phyloP scores from a whole-genome alignment of 2,888 invertebrate genomes.

The Apantesis nais region DNA sequence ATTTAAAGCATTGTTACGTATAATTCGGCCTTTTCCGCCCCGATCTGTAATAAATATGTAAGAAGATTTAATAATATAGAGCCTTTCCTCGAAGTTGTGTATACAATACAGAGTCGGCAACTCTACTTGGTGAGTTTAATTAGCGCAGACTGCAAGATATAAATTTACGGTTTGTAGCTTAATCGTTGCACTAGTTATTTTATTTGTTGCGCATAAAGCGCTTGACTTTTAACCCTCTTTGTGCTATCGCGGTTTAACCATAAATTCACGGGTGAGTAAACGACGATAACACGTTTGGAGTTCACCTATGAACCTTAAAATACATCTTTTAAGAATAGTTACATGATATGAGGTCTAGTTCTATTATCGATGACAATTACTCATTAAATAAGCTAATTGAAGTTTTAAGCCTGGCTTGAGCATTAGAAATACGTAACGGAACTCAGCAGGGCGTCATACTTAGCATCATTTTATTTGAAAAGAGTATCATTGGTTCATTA shows the following conservation, averaged over 20 bases:
- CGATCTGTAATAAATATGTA: slow-evolving; percentile 40
- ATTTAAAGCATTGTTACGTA: slow-evolving; percentile 20
- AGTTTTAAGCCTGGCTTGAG: not conserved
- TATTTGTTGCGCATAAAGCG: slow-evolving; percentile 33
- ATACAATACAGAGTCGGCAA: slow-evolving; percentile 47
- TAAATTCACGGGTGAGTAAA: slow-evolving; percentile 25
- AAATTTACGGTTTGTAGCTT: slow-evolving; percentile 54
- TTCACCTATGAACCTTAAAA: slow-evolving; percentile 17
- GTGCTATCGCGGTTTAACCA: slow-evolving; percentile 18
- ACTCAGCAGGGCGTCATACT: not conserved
- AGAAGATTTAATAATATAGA: slow-evolving; percentile 44
- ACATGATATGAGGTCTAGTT: not conserved
- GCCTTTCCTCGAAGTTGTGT: slow-evolving; percentile 36
- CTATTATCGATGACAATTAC: not conserved
- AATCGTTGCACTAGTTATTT: slow-evolving; percentile 41
- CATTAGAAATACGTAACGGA: not conserved
- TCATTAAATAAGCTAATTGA: not conserved
- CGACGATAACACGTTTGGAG: slow-evolving; percentile 4
- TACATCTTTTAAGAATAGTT: not conserved
- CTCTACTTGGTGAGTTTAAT: slow-evolving; percentile 55
- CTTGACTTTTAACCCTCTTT: slow-evolving; percentile 34
- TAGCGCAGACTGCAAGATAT: slow-evolving; percentile 59
- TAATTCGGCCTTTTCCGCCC: slow-evolving; percentile 20
- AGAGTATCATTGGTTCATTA: no score
- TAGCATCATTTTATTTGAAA: no score